These are phyloP conservation scores for Saturnia pavonia DNA, from an alignment of 2,888 invertebrate species.

Conservation along the genomic window DNA sequence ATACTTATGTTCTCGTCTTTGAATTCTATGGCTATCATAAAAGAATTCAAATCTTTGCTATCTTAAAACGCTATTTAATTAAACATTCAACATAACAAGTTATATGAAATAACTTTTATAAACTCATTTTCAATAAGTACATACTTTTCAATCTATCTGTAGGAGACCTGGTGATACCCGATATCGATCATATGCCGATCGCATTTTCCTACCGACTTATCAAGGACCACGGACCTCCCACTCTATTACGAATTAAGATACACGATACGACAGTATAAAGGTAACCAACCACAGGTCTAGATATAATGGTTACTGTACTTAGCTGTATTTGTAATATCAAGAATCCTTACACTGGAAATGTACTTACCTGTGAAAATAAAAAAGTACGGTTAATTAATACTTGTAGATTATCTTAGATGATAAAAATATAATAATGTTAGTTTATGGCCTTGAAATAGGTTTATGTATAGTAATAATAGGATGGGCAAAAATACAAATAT, in stretches of 20 bases:
- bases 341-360: neutral
- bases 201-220: constrained; percentile 2
- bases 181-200: constrained; percentile 17
- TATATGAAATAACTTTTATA: too few species aligned
- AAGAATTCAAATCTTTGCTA: too few species aligned
- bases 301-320: neutral
- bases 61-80: too few species aligned
- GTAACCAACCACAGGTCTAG: constrained; percentile 12
- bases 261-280: neutral
- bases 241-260: neutral
- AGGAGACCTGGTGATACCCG: constrained; percentile 32
- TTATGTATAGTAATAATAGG: too few species aligned
- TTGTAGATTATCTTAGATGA: neutral
- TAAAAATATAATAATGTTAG: neutral
- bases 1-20: too few species aligned
- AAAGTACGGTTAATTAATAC: neutral
- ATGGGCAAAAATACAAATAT: too few species aligned
- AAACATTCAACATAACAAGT: too few species aligned
- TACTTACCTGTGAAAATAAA: constrained; percentile 16
- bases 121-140: neutral
- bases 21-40: too few species aligned
- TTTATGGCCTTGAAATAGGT: neutral
- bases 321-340: constrained; percentile 2
- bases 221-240: neutral
- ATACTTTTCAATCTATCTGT: constrained; percentile 31